Evolutionary conservation across 2,113 vertebrate genomes (phyloP), one percentile per base, ranked within the genome.

Genomic region (Menura novaehollandiae): DNA sequence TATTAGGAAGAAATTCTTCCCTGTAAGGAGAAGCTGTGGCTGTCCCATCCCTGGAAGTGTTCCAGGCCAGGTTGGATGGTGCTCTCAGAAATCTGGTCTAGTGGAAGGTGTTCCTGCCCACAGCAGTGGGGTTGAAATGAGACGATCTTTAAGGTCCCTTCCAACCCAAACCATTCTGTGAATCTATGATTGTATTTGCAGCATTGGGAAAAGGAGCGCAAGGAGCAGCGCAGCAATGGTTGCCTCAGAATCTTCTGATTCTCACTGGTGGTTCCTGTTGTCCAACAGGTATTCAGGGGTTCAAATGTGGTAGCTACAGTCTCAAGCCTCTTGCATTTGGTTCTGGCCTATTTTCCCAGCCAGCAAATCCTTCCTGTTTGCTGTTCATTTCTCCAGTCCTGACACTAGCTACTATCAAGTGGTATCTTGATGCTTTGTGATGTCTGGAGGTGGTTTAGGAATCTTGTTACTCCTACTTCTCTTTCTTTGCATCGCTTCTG

Each of bases 361-460:
- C 63, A 39, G 35, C 0, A 0, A 81, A 59, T 62, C 32, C 37
- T 68, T 84, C 47, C 35, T 71, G n/a, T 76, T 95, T 85, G 69
- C 49, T 72, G 1, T 68, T 85, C 3, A 3, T 28, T 86, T 67
- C 49, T 92, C 39, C 62, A 82, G 27, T 67, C 47, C 80, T 81
- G 35, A 88, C 11, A 41, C 59, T 43, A 67, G 47, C 60, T 85
- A 53, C 63, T 91, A 83, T 35, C 84, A 77, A 74, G 75, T 67
- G 37, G 80, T n/a, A 49, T 81, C 71, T 68, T 68, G 39, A 79
- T 78, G 82, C 83, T 87, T 77, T 88, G 76, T 73, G 74, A 66
- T 89, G 39, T 74, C 87, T 95, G 80, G 58, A 79, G 93, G 67
- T 83, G 64, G 71, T 83, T 82, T 52, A 87, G 85, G 73, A 62